Base-by-base conservation (phyloP, 2,888 invertebrate species). In the Seira musarum region DNA sequence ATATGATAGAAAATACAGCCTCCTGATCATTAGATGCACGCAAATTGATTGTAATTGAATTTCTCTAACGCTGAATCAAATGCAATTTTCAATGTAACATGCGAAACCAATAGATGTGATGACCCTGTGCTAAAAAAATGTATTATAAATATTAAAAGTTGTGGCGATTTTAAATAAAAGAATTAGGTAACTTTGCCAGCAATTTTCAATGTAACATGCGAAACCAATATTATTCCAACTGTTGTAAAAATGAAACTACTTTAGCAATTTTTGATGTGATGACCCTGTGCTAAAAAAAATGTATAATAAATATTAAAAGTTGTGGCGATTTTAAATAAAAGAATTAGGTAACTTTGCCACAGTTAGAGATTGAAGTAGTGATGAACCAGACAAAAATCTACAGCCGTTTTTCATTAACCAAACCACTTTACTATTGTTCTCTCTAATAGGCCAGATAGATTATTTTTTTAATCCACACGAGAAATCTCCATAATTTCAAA, bases 301-400 rank as follows among this genome's bases (percentile, higher is more conserved):
- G 8, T 63, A 10, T 21, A 22, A 10, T 63, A 57, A 6, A 57
- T 17, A 10, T 63, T 22, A 6, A 63, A 13, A 57, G 5, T 57
- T 57, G 13, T 10, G 13, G 46, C 35, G 35, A 15, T 65, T 13
- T 8, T 46, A 67, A 67, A 40, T 6, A 30, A 25, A 61, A 46
- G 22, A 61, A 71, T 71, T 60, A 40, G 63, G 71, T 60, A 71
- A 61, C 61, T 71, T 60, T 64, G 30, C n/a, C n/a, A n/a, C n/a
- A n/a, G n/a, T n/a, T n/a, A n/a, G n/a, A n/a, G n/a, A n/a, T n/a
- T n/a, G n/a, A n/a, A n/a, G n/a, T n/a, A n/a, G n/a, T n/a, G n/a
- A 21, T 46, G 13, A 19, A 22, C 19, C n/a, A 61, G n/a, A 60
- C 6, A 46, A 24, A 15, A 22, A 35, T 64, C 24, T 15, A 22